Conservation (phyloP, 2,888 invertebrate genomes). For the Caenorhabditis imperialis region DNA sequence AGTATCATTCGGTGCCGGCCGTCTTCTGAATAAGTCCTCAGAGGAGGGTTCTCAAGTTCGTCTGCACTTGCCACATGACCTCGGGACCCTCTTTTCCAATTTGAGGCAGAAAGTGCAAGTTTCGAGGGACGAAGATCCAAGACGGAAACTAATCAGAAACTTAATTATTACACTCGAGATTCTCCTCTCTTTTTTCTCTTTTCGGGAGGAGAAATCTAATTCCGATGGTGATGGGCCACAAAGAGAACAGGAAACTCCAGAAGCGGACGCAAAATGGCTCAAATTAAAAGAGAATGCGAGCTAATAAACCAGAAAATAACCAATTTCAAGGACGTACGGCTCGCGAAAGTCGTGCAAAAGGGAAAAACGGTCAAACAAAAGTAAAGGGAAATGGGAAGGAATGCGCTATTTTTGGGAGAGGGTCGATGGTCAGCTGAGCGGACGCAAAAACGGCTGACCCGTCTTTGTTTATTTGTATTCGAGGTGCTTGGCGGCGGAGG, state of each 20-base stretch:
- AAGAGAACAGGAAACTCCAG: too few species aligned
- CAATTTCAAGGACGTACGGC: neutral
- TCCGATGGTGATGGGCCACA: neutral
- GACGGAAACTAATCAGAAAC: conserved; percentile 22
- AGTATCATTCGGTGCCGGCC: conserved; percentile 11
- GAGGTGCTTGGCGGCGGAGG: conserved; percentile 23
- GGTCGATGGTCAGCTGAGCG: conserved; percentile 13
- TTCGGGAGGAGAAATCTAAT: conserved; percentile 4
- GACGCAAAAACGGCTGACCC: too few species aligned
- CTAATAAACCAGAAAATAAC: conserved; percentile 6
- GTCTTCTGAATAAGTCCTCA: too few species aligned
- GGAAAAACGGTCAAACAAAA: conserved; percentile 2
- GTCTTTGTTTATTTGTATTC: conserved; percentile 20
- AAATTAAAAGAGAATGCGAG: too few species aligned
- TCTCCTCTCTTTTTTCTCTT: conserved; percentile 1
- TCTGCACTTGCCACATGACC: conserved; percentile 19
- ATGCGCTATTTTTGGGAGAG: neutral
- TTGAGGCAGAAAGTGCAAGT: conserved; percentile 1
- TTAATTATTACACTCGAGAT: conserved; percentile 21
- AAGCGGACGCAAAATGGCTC: too few species aligned
- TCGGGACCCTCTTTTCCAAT: neutral
- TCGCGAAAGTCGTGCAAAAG: neutral
- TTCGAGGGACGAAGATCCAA: too few species aligned
- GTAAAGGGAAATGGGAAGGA: neutral
- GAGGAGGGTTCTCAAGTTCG: conserved; percentile 8